Percentiles rank a stretch among this genome's conserved stretches.
These are phyloP conservation scores for Empis stercorea DNA, from an alignment of 2,888 invertebrate species.

Conservation along the genomic window DNA sequence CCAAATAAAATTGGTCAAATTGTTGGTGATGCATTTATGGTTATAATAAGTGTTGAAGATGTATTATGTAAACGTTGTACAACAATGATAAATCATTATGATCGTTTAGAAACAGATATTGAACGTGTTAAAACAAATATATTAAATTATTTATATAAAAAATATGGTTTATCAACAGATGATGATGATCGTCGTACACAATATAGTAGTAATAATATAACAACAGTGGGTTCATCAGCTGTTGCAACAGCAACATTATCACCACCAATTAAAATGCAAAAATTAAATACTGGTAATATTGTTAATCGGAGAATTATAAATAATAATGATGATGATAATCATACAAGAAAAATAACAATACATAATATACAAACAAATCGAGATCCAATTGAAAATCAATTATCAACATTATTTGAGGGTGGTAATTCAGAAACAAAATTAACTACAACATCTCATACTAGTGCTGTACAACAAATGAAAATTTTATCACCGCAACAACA, in stretches of 20 bases:
- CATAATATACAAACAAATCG: slow-evolving; percentile 11
- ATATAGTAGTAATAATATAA: slow-evolving; percentile 7
- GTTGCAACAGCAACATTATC: slow-evolving; percentile 19
- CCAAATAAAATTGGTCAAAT: slow-evolving; percentile 40
- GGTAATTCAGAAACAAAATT: neutral
- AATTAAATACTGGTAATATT: slow-evolving; percentile 24
- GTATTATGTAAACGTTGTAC: slow-evolving; percentile 37
- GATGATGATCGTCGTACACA: slow-evolving; percentile 3
- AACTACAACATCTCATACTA: slow-evolving; percentile 7
- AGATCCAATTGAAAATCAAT: slow-evolving; percentile 19
- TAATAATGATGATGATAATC: slow-evolving; percentile 16
- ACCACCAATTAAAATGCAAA: slow-evolving; percentile 33
- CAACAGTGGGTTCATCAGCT: slow-evolving; percentile 5
- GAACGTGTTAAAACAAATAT: slow-evolving; percentile 34
- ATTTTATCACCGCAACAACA: slow-evolving; percentile 20
- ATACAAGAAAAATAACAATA: slow-evolving; percentile 20
- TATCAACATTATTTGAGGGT: slow-evolving; percentile 17
- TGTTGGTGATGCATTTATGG: slow-evolving; percentile 38
- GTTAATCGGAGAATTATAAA: slow-evolving; percentile 17
- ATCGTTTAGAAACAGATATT: slow-evolving; percentile 37
- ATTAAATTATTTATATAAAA: slow-evolving; percentile 32
- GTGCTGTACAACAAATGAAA: slow-evolving; percentile 24
- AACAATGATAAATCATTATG: slow-evolving; percentile 37
- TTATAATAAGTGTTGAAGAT: slow-evolving; percentile 37
- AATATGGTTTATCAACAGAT: slow-evolving; percentile 34